Base-by-base conservation (phyloP, 2,888 invertebrate species). In the Andricus quercusramuli region DNA sequence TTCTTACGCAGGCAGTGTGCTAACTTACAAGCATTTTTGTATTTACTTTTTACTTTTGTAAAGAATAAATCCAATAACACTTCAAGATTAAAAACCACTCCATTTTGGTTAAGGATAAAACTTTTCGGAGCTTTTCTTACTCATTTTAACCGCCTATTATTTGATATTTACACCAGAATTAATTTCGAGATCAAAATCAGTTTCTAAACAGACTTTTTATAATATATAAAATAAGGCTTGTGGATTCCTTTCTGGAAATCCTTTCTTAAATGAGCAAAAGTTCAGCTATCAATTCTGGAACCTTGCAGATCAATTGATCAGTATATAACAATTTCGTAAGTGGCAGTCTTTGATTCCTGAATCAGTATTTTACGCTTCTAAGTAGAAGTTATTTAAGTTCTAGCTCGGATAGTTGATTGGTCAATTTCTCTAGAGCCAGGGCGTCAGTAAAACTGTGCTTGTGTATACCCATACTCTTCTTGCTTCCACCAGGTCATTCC, bases 331-430 rank as follows among this genome's bases (percentile, higher is more conserved):
- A 70, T 70, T 70, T 56, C 29, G 29, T 70, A 51, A 70, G 70
- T 70, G 70, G 70, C 47, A 70, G 29, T 47, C 22, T 56, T 51
- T 70, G 70, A 70, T 70, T 70, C 20, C n/a, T 25, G 20, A 3
- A 56, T 32, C 17, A 44, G 44, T 44, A 13, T 67, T 44, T 15
- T 41, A 41, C 25, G 17, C 6, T 15, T 22, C 44, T 51, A 51
- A 70, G 13, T 47, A 68, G 20, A 70, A 51, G n/a, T 51, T 17
- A 70, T 70, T 70, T n/a, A 70, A 51, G 51, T 32, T 70, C 29
- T 4, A 70, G n/a, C 5, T 70, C 9, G 15, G 51, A 47, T 47
- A 47, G 47, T 22, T 70, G 47, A 70, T 70, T 70, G 68, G 47
- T 68, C 68, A 68, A 68, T 47, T 68, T 68, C 47, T 68, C 68